Evolutionary conservation across 2,113 vertebrate genomes (phyloP), one percentile per base, ranked within the genome.

Genomic region (Catharus bicknelli): DNA sequence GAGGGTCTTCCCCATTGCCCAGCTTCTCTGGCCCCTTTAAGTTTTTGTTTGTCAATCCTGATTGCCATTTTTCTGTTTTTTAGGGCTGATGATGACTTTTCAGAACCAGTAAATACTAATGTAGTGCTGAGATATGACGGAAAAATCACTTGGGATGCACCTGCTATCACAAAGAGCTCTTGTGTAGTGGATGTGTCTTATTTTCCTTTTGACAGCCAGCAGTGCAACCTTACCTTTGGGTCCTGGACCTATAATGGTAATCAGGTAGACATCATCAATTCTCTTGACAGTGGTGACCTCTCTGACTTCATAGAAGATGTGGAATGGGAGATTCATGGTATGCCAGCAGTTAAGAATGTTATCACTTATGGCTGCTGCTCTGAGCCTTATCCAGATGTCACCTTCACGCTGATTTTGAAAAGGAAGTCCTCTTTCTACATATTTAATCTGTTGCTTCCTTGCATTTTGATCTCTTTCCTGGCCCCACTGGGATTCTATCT

Each of bases 211-310:
- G 99, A 99, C 88, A 98, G 97, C 94, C 99, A 99, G 96, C 97
- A 98, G 74, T 99, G 99, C 96, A 99, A 99, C 89, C 98, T 99
- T 68, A 99, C 99, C 13, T 99, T 99, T 62, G 99, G 99, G 23
- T 99, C 99, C 57, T 99, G 99, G 99, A 99, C 99, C 84, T 99
- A 99, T 97, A 99, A 99, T 32, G 99, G 99, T 78, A 99, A 99
- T 90, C 99, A 99, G 97, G 99, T 99, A 85, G 99, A 99, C 97
- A 98, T 99, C 86, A 98, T 97, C 89, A 98, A 99, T 62, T 98
- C 97, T 64, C 98, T 99, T 97, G 98, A 98, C 95, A 98, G 97
- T 0, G 99, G 99, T 4, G 99, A 99, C 89, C 98, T 99, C 75
- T 99, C 99, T 0, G 99, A 99, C 97, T 99, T 99, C 84, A 95